These are phyloP conservation scores for Euspilapteryx auroguttella DNA, from an alignment of 2,888 invertebrate species.

Conservation along the genomic window DNA sequence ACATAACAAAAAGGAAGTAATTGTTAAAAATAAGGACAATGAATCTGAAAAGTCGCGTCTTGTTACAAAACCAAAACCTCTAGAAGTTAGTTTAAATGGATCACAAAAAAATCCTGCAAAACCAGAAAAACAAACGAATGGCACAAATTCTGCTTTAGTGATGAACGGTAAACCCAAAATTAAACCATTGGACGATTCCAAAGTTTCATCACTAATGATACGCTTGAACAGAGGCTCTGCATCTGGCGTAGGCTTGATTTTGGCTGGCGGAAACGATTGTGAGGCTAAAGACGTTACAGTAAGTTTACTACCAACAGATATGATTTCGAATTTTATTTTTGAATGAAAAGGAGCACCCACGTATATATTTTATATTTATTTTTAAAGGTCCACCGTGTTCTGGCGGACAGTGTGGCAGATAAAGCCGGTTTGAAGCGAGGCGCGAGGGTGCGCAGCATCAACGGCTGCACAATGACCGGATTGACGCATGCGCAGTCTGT, in stretches of 20 bases:
- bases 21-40: too few species aligned
- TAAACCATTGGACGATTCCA: conserved; percentile 8
- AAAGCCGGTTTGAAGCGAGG: conserved; percentile 87
- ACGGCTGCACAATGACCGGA: conserved; percentile 80
- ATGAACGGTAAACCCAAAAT: background rate
- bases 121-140: too few species aligned
- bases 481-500: conserved; percentile 87
- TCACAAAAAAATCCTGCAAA: too few species aligned
- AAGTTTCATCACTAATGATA: conserved; percentile 24
- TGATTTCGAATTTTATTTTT: conserved; percentile 2
- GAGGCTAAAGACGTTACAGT: conserved; percentile 92
- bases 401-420: conserved; percentile 84
- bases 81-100: background rate
- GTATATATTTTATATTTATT: background rate
- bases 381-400: conserved; percentile 80
- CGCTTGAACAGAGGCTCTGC: conserved; percentile 37
- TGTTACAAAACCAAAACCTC: background rate
- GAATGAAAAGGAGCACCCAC: background rate
- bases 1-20: background rate
- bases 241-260: conserved; percentile 80
- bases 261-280: conserved; percentile 88
- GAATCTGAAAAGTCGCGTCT: background rate
- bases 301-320: conserved; percentile 19
- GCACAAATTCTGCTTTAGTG: background rate
- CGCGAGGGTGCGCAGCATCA: conserved; percentile 86